Percentiles rank a stretch among this genome's conserved stretches.
These are phyloP conservation scores for Teinopalpus imperialis DNA, from an alignment of 2,888 invertebrate species.

Conservation along the genomic window DNA sequence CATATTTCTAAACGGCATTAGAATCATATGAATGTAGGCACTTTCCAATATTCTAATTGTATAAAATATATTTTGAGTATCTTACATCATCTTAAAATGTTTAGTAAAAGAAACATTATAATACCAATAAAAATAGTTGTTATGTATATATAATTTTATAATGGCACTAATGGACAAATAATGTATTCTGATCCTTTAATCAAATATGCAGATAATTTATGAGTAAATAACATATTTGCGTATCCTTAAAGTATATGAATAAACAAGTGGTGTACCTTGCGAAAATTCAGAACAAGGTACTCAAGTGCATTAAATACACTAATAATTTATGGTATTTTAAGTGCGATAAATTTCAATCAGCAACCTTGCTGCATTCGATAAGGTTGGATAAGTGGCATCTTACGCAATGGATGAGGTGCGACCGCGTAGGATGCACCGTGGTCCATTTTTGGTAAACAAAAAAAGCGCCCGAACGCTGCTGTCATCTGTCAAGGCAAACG, in stretches of 20 bases:
- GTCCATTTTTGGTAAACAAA: conserved; percentile 3
- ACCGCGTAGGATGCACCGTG: conserved; percentile 15
- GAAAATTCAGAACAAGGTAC: conserved; percentile 31
- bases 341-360: conserved; percentile 17
- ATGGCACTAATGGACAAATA: too few relatives aligned
- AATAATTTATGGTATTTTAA: conserved; percentile 22
- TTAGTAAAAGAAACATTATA: too few relatives aligned
- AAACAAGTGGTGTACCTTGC: conserved; percentile 23
- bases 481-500: conserved; percentile 9
- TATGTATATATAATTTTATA: too few relatives aligned
- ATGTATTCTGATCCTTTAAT: too few relatives aligned
- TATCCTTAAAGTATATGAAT: conserved; percentile 11
- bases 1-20: too few relatives aligned
- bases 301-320: conserved; percentile 11
- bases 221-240: conserved; percentile 8
- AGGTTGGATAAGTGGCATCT: conserved; percentile 6
- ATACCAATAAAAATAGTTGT: too few relatives aligned
- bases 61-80: too few relatives aligned
- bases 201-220: too few relatives aligned
- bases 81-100: too few relatives aligned
- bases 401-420: conserved; percentile 7
- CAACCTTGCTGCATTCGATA: conserved; percentile 22
- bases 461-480: conserved; percentile 13
- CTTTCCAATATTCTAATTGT: too few relatives aligned
- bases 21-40: too few relatives aligned